Evolutionary conservation across 2,797 vertebrate genomes (phyloP), one percentile per base, ranked within the genome.

Genomic region (Borostomias antarcticus): DNA sequence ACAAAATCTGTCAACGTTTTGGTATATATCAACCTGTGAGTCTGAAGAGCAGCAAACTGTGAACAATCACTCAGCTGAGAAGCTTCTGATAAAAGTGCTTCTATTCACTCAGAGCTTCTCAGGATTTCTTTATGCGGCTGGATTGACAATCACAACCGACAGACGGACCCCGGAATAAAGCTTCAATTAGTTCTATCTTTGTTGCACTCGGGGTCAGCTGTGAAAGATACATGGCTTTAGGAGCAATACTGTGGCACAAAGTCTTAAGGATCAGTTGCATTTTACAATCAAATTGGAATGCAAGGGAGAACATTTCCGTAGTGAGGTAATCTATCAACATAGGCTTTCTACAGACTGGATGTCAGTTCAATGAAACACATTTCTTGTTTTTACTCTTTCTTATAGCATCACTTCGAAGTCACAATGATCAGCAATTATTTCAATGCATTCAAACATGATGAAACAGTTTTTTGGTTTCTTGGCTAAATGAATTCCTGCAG

Each of bases 141-240:
- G 73, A 72, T 72, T 72, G 88, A 89, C 89, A 89, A 90, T 90
- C 89, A 71, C 68, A 77, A 64, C 33, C 15, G 40, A 37, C 23
- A 25, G 21, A 25, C 51, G 29, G 26, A 43, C 25, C 13, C 23
- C 7, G 47, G 19, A 26, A 45, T 15, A 30, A 15, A 29, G 51
- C 30, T 40, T 37, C n/a, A 48, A 19, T 19, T 29, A 52, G 78
- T 65, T n/a, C n/a, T 64, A 74, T 78, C 81, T 62, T 25, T 68
- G 82, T 81, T 84, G 85, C 78, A 59, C 64, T 48, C 63, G 62
- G 68, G 75, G 67, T 80, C 51, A 30, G 73, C 70, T 56, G 75
- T 62, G 68, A 45, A 45, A 45, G 40, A 17, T 45, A 45, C 40
- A 45, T 8, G 13, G n/a, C n/a, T n/a, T 30, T 28, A 25, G 33